Evolutionary conservation across 2,797 vertebrate genomes (phyloP).

Genomic region (Gallirallus australis): DNA sequence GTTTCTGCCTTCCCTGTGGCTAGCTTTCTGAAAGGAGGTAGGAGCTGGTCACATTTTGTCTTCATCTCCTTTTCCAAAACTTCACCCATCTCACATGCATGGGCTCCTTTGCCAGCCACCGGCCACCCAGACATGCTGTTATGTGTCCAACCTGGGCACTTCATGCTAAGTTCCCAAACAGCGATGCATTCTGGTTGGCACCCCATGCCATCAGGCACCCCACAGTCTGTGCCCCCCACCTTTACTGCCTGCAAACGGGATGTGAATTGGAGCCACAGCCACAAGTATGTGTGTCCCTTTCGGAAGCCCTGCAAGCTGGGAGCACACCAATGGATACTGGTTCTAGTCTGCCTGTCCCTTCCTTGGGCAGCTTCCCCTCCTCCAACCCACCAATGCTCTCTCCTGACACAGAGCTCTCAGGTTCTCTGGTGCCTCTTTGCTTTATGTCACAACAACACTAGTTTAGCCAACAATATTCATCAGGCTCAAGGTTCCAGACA

Average conservation of each 20-base stretch:
- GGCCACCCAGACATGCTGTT: not conserved
- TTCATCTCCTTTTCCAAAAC: not conserved
- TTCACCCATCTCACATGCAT: not conserved
- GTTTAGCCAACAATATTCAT: not conserved
- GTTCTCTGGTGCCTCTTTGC: not conserved
- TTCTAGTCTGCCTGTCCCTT: not conserved
- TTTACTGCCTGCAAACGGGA: not conserved
- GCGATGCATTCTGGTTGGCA: not conserved
- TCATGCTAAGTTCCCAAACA: not conserved
- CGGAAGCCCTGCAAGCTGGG: not conserved
- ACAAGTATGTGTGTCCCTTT: not conserved
- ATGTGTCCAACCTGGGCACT: not conserved
- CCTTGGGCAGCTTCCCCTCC: not conserved
- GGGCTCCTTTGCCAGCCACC: not conserved
- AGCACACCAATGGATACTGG: not conserved
- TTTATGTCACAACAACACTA: not conserved
- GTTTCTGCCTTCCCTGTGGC: not conserved
- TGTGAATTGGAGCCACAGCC: not conserved
- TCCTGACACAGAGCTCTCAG: not conserved
- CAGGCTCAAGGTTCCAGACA: not conserved
- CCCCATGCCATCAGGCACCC: not conserved
- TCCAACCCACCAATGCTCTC: not conserved
- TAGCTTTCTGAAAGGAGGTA: not conserved
- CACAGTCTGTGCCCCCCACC: not conserved
- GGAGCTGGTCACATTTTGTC: not conserved